Evolutionary conservation across 2,113 vertebrate species (phyloP).

Genomic region (Suricata suricatta): DNA sequence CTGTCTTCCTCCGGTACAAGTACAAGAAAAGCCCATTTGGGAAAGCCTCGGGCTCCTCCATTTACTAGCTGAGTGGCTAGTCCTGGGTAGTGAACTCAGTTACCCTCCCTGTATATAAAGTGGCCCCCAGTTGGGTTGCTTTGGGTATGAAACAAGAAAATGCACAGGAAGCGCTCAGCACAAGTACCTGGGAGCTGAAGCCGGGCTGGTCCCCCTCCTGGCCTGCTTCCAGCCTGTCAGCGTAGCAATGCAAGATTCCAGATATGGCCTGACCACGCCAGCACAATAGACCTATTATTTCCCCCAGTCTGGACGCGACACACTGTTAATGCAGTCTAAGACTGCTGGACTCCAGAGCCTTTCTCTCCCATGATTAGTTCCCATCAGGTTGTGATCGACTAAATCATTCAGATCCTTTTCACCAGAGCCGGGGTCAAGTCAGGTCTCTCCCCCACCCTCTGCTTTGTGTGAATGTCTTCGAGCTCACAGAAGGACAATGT

Average conservation of each 20-base stretch:
- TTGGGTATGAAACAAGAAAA: conserved; percentile 50
- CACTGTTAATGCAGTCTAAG: conserved; percentile 80
- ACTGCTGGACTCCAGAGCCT: conserved; percentile 68
- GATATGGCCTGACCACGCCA: conserved; percentile 80
- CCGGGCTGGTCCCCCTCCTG: conserved; percentile 64
- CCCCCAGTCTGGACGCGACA: conserved; percentile 69
- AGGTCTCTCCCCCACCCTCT: conserved; percentile 49
- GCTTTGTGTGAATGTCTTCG: conserved; percentile 43
- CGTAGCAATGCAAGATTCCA: conserved; percentile 78
- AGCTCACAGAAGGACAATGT: conserved; percentile 13
- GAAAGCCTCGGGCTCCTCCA: neutral
- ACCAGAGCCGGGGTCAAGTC: conserved; percentile 68
- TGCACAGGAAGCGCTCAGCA: conserved; percentile 52
- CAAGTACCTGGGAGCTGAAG: conserved; percentile 54
- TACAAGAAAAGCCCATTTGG: neutral
- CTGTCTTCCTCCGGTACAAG: neutral
- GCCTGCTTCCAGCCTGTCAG: conserved; percentile 71
- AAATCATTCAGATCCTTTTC: conserved; percentile 75
- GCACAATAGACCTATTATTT: conserved; percentile 80
- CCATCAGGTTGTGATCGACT: conserved; percentile 74
- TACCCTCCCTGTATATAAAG: neutral
- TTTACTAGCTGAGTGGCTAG: neutral
- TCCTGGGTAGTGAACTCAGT: neutral
- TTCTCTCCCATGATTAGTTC: conserved; percentile 76
- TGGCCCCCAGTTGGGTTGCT: neutral